Conservation (phyloP, 2,797 vertebrate species). For the Borostomias antarcticus region DNA sequence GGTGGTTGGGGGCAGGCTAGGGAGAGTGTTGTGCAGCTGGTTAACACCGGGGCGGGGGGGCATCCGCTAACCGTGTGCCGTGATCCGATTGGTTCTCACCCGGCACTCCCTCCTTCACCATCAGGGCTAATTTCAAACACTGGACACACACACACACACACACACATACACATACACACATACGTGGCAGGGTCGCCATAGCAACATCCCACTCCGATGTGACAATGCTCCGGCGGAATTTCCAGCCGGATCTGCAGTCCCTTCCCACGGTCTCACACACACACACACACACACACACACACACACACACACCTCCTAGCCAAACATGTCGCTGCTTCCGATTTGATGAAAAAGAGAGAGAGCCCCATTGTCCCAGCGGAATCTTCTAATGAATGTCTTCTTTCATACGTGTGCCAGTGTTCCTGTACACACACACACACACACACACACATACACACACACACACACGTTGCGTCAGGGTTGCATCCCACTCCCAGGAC, state of each 20-base stretch:
- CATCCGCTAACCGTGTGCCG: neutral
- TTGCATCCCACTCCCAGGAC: slow-evolving; percentile 1
- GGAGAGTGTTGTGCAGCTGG: no score
- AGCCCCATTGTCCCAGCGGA: slow-evolving; percentile 3
- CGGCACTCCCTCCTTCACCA: slow-evolving; percentile 16
- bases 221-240: slow-evolving; percentile 41
- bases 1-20: no score
- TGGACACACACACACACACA: slow-evolving; percentile 20
- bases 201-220: slow-evolving; percentile 45
- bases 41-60: neutral
- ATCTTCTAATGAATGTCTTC: slow-evolving; percentile 21
- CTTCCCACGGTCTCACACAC: slow-evolving; percentile 33
- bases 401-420: slow-evolving; percentile 9
- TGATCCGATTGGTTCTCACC: slow-evolving; percentile 8
- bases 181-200: slow-evolving; percentile 41
- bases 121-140: neutral
- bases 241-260: slow-evolving; percentile 40
- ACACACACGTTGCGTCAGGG: slow-evolving; percentile 3
- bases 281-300: neutral
- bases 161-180: slow-evolving; percentile 28
- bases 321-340: slow-evolving; percentile 21
- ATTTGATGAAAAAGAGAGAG: slow-evolving; percentile 8
- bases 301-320: slow-evolving; percentile 6
- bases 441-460: neutral
- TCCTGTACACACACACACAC: neutral